Percentiles rank a stretch among this genome's conserved stretches.
phyloP scores from a whole-genome alignment of 2,888 invertebrate genomes.

The Eupelmus urozonus region DNA sequence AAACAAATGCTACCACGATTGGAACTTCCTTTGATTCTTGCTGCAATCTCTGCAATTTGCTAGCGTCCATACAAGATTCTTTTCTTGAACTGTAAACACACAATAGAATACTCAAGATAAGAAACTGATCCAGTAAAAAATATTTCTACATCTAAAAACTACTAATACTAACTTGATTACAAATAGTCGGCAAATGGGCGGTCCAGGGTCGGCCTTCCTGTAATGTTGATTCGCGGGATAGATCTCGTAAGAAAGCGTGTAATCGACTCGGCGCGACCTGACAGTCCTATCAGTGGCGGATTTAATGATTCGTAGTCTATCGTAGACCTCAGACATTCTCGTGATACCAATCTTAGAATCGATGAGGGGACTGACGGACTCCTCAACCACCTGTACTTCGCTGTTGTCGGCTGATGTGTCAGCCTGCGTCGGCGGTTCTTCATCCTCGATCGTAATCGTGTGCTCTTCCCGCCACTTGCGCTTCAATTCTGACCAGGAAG shows the following conservation, averaged over 20 bases:
- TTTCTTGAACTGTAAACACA: conserved; percentile 67
- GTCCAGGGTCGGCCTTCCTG: conserved; percentile 71
- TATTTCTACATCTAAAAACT: conserved; percentile 2
- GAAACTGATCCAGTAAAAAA: not conserved
- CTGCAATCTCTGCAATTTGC: conserved; percentile 70
- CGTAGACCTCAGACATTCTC: conserved; percentile 69
- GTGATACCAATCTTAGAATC: conserved; percentile 63
- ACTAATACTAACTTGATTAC: conserved; percentile 69
- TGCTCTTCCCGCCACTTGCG: conserved; percentile 72
- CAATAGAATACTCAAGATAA: not conserved
- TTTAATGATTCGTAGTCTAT: conserved; percentile 72
- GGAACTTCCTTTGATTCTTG: conserved; percentile 71
- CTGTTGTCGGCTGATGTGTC: conserved; percentile 61
- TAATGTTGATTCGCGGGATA: conserved; percentile 68
- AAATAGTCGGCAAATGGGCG: conserved; percentile 70
- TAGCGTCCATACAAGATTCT: conserved; percentile 66
- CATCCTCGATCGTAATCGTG: conserved; percentile 75
- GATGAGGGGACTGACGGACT: conserved; percentile 68
- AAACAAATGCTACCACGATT: conserved; percentile 71
- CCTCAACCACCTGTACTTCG: conserved; percentile 70
- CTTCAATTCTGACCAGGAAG: conserved; percentile 73
- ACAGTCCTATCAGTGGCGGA: conserved; percentile 68
- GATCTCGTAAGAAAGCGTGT: conserved; percentile 73
- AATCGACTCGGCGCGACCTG: conserved; percentile 68
- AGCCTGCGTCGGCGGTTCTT: conserved; percentile 63